phyloP scores from a whole-genome alignment of 2,888 invertebrate species.

The Dexiosoma caninum region DNA sequence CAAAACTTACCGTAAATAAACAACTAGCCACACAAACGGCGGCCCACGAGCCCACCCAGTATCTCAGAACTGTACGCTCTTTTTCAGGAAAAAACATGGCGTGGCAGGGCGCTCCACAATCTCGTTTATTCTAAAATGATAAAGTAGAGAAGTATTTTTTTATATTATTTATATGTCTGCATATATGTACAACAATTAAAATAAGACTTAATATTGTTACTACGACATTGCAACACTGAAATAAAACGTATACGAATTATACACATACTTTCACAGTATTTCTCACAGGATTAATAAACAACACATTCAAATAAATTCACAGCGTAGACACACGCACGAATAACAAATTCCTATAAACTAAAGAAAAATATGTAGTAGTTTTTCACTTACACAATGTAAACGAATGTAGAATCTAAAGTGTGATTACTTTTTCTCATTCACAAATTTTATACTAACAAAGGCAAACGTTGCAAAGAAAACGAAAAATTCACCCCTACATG shows the following conservation, averaged over 20 bases:
- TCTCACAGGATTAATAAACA: background rate
- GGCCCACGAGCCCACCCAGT: conserved; percentile 97
- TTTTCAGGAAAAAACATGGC: conserved; percentile 93
- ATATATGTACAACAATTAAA: background rate
- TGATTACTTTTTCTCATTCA: conserved; percentile 1
- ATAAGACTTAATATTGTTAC: background rate
- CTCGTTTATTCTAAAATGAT: conserved; percentile 78
- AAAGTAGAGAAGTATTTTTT: conserved; percentile 31
- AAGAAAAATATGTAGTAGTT: background rate
- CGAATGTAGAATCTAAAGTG: background rate
- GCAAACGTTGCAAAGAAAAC: background rate
- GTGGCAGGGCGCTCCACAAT: conserved; percentile 94
- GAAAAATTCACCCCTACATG: background rate
- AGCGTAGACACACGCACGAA: background rate
- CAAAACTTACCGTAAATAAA: conserved; percentile 85
- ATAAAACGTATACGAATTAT: background rate
- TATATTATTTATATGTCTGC: background rate
- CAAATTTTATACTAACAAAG: background rate
- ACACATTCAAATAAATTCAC: background rate
- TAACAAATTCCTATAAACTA: background rate
- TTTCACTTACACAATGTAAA: background rate
- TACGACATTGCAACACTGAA: background rate
- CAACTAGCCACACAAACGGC: conserved; percentile 93
- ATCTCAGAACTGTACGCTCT: conserved; percentile 88
- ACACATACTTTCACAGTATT: background rate